Evolutionary conservation across 2,113 vertebrate genomes (phyloP).

Genomic region (Pelvicachromis taeniatus): DNA sequence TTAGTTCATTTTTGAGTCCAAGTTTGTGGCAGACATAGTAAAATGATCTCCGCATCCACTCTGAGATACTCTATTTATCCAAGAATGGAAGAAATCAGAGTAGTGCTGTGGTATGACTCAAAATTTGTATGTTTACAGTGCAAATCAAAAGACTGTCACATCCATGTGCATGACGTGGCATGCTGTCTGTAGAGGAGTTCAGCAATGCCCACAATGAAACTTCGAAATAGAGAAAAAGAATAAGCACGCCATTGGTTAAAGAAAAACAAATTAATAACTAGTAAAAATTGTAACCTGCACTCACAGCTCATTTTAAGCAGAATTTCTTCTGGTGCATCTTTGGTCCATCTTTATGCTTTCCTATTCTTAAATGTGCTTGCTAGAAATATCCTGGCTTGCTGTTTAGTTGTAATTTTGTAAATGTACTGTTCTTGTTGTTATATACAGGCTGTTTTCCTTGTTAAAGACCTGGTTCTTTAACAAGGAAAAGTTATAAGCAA

Average conservation of each 20-base stretch:
- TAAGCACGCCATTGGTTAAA: background rate
- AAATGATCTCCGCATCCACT: background rate
- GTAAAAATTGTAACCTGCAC: background rate
- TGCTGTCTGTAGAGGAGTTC: background rate
- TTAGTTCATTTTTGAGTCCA: background rate
- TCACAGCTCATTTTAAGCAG: background rate
- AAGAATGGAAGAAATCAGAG: background rate
- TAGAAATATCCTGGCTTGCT: background rate
- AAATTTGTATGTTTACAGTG: background rate
- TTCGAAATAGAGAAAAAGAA: background rate
- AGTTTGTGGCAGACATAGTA: background rate
- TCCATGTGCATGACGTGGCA: background rate
- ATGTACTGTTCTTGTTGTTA: background rate
- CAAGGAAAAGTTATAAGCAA: too few relatives aligned
- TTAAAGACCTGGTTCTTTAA: background rate
- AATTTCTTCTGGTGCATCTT: background rate
- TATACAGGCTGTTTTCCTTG: background rate
- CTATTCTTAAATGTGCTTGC: background rate
- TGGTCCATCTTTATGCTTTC: background rate
- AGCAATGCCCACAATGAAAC: background rate
- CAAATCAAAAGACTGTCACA: background rate
- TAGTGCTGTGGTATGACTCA: background rate
- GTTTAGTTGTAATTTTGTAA: background rate
- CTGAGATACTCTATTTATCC: background rate
- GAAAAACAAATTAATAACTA: fast-evolving